A percentile compares a stretch with the other conserved stretches of the same genome.
These are phyloP conservation scores for Cordilura impudica DNA, from an alignment of 2,888 invertebrate genomes.

Conservation along the genomic window DNA sequence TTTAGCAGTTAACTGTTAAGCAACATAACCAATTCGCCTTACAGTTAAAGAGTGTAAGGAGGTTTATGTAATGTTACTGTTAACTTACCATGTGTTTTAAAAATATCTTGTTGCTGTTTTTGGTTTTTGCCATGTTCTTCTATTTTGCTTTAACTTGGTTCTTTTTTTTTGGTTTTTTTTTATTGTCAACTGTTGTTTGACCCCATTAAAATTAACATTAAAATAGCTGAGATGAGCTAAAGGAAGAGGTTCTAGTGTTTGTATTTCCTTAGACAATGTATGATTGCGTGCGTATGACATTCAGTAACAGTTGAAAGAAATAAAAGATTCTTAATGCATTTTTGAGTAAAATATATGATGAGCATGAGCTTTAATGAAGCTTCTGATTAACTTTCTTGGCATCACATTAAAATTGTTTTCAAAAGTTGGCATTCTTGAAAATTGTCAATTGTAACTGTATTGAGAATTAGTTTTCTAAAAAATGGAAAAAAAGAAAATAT, in stretches of 20 bases:
- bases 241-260: too few relatives aligned
- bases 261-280: constrained; percentile 34
- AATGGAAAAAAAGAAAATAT: not conserved
- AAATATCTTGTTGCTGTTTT: not conserved
- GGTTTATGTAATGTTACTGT: not conserved
- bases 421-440: not conserved
- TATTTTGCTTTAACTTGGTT: not conserved
- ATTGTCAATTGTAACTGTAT: too few relatives aligned
- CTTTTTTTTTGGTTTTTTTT: not conserved
- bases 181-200: constrained; percentile 22
- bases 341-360: not conserved
- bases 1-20: not conserved
- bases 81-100: not conserved
- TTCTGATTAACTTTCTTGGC: not conserved
- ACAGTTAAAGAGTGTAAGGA: constrained; percentile 17
- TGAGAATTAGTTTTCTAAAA: too few relatives aligned
- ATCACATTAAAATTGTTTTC: not conserved
- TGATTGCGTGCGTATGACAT: constrained; percentile 25
- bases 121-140: not conserved
- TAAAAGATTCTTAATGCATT: not conserved
- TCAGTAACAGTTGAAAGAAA: not conserved
- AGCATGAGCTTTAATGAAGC: too few relatives aligned
- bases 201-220: constrained; percentile 37
- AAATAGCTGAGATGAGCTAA: constrained; percentile 16
- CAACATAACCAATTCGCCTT: constrained; percentile 8